phyloP scores from a whole-genome alignment of 92 coral and sea anemone genomes.

The Pocillopora meandrina region DNA sequence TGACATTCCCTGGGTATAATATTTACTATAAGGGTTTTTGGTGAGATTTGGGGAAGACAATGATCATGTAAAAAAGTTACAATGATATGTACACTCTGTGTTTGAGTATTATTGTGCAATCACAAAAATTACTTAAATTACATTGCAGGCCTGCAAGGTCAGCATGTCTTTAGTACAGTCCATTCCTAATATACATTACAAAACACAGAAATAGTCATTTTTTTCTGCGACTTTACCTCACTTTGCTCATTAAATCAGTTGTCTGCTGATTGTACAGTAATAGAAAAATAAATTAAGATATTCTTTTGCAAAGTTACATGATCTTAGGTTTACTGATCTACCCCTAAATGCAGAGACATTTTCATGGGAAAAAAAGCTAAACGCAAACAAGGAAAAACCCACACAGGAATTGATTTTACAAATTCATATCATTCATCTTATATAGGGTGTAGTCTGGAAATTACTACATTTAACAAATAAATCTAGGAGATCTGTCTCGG shows the following conservation, averaged over 20 bases:
- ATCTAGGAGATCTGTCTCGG: too few species aligned
- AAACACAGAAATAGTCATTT: neutral
- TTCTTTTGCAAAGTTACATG: neutral
- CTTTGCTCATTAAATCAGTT: conserved; percentile 13
- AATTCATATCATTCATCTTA: too few species aligned
- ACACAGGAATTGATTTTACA: neutral
- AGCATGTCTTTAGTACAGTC: neutral
- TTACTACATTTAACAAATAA: too few species aligned
- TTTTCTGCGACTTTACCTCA: conserved; percentile 18
- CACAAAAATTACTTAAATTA: neutral
- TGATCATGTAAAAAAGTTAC: conserved; percentile 17
- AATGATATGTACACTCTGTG: conserved; percentile 14
- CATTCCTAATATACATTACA: neutral
- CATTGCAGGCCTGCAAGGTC: too few species aligned
- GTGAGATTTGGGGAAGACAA: neutral
- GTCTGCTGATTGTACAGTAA: neutral
- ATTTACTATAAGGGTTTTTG: neutral
- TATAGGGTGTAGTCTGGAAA: too few species aligned
- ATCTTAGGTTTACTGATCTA: neutral
- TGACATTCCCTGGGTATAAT: neutral
- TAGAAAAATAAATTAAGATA: neutral
- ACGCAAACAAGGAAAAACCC: neutral
- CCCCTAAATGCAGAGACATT: too few species aligned
- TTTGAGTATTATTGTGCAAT: neutral
- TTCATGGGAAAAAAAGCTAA: neutral